Evolutionary conservation across 1,140 invertebrate genomes (phyloP).

Genomic region (Eumaeus atala): DNA sequence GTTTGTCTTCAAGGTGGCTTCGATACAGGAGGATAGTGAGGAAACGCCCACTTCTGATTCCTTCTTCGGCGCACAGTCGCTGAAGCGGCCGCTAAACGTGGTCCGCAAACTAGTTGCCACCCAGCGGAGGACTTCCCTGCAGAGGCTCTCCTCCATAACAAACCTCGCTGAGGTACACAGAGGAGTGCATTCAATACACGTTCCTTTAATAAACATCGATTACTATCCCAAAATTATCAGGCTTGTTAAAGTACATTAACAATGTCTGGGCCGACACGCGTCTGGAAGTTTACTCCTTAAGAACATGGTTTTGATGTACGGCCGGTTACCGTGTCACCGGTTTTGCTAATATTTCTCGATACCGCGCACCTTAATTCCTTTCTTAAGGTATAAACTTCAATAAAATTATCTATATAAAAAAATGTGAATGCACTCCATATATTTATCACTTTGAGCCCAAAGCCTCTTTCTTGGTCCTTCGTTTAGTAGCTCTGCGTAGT

Average conservation of each 20-base stretch:
- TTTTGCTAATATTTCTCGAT: too few species aligned
- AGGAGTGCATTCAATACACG: constrained; percentile 56
- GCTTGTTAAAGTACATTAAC: too few species aligned
- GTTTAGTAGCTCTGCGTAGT: constrained; percentile 48
- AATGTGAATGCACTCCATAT: constrained; percentile 45
- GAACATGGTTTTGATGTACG: too few species aligned
- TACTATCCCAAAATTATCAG: too few species aligned
- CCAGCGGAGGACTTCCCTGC: constrained; percentile 61
- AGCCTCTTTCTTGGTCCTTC: constrained; percentile 46
- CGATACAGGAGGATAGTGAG: constrained; percentile 56
- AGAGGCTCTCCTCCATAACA: constrained; percentile 64
- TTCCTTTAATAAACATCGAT: not conserved
- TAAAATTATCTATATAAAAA: too few species aligned
- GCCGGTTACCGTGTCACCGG: too few species aligned
- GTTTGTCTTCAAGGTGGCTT: constrained; percentile 58
- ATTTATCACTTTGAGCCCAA: constrained; percentile 38
- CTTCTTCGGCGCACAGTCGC: constrained; percentile 48
- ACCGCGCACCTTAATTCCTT: too few species aligned
- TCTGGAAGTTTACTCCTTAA: too few species aligned
- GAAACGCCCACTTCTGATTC: constrained; percentile 47
- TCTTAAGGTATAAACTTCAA: too few species aligned
- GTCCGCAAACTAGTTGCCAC: constrained; percentile 67
- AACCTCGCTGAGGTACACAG: constrained; percentile 65
- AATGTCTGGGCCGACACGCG: too few species aligned
- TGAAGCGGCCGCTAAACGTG: constrained; percentile 59